Evolutionary conservation across 2,888 invertebrate genomes (phyloP), one percentile per base, ranked within the genome.

Genomic region (Chrysolina haemoptera): DNA sequence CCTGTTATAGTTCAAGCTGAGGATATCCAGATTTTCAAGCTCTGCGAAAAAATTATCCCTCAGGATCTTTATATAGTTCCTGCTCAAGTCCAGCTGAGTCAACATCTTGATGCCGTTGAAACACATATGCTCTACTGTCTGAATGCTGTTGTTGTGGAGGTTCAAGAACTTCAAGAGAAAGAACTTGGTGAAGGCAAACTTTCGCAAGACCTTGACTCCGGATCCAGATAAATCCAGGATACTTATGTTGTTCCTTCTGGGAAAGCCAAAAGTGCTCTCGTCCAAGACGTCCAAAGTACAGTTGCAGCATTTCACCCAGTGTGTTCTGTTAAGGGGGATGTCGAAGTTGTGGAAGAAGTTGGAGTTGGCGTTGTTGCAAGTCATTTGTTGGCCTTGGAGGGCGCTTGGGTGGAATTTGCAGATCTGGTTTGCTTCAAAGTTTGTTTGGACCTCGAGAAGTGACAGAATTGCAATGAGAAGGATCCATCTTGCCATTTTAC

Each of bases 1-100:
- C 40, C 79, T 80, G 78, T 89, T 89, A 68, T 81, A 77, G 71
- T 86, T 85, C 78, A 89, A 71, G 55, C 86, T 87, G 22, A 89
- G 79, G 18, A 87, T 84, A 73, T 87, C 86, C 48, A 89, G 81
- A 65, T 83, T 87, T 59, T 83, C 83, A 63, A 89, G 74, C 40
- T 87, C 87, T 1, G 82, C 75, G 79, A 89, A 89, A 4, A 86
- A 77, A 48, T 87, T 85, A 22, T 84, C 85, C 0, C 82, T 80
- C 4, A 89, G 68, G 18, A 83, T 83, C 69, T 80, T 81, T 14
- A 88, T 64, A 41, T 70, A 72, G 76, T 88, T 88, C 16, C 76
- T 73, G 68, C 85, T 85, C 69, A 88, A 75, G 76, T 87, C 87
- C 9, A 88, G 73, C 63, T 87, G 85, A 9, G 81, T 62, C 63